Base-by-base conservation (phyloP, 2,113 vertebrate genomes). In the Chaetura pelagica region DNA sequence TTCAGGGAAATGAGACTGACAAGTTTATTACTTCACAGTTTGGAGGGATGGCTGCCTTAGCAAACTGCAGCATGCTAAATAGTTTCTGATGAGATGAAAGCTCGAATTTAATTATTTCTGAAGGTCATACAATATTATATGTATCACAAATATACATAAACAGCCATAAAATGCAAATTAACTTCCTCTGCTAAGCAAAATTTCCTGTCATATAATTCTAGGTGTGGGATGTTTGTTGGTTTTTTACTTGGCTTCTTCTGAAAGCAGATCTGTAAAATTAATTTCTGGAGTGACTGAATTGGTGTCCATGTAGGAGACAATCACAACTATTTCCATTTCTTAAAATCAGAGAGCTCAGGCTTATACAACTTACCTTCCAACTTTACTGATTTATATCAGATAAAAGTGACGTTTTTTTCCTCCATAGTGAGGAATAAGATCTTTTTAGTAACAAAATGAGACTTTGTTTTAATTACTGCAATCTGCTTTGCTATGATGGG, bases 21-120 rank as follows among this genome's bases (percentile, higher is more conserved):
- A n/a, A 71, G 78, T 93, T 94, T 88, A 85, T 91, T 83, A 13
- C 87, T 21, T 69, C 69, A n/a, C 42, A n/a, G 16, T 63, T 67
- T 67, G 72, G 79, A 90, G 32, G 18, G 63, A 49, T 67, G 64
- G 34, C 1, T n/a, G 26, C 72, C 78, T 48, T 34, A 63, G 63
- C 64, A 26, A 75, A 64, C 52, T 71, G 68, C 85, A 86, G 85
- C 64, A 52, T 57, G 75, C 72, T 89, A 92, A 96, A 78, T 10
- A 32, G 59, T 27, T 83, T 71, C 61, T 84, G 87, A 80, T 7
- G 61, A 73, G 57, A 72, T n/a, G 40, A 35, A 61, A 89, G 24
- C 61, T 13, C 51, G 16, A 19, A 46, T 71, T 84, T 93, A 81
- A 61, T 86, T 59, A 10, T 75, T 90, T 80, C 44, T 81, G 92